phyloP scores from a whole-genome alignment of 2,888 invertebrate species.

The Phrixothrix hirtus region DNA sequence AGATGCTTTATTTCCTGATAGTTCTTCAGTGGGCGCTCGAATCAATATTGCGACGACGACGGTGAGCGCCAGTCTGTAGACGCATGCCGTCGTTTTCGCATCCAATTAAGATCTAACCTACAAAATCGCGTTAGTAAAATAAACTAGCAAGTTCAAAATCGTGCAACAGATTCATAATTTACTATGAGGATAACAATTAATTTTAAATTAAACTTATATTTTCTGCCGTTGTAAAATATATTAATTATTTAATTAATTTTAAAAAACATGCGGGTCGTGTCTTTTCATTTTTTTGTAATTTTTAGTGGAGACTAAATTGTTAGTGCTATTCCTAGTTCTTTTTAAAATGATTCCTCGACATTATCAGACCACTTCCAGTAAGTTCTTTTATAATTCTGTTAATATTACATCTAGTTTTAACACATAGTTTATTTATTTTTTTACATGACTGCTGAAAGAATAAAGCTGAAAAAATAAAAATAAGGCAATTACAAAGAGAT shows the following conservation, averaged over 20 bases:
- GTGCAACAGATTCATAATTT: conserved; percentile 1
- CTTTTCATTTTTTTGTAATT: conserved; percentile 34
- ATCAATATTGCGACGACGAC: conserved; percentile 37
- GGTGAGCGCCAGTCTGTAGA: conserved; percentile 48
- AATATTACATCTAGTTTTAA: no score
- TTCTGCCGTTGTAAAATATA: background rate
- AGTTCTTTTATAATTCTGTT: no score
- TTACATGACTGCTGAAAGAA: no score
- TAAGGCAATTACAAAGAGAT: no score
- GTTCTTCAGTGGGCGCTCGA: conserved; percentile 24
- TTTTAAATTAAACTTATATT: background rate
- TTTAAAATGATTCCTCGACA: conserved; percentile 52
- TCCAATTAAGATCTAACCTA: conserved; percentile 46
- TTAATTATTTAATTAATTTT: no score
- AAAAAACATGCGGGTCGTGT: conserved; percentile 34
- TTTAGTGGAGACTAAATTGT: conserved; percentile 38
- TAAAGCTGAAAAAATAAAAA: no score
- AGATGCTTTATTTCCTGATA: conserved; percentile 11
- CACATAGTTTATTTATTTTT: no score
- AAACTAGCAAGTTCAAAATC: conserved; percentile 4
- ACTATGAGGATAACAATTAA: conserved; percentile 2
- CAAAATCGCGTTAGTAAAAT: conserved; percentile 36
- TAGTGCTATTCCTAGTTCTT: conserved; percentile 32
- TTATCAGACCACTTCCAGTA: conserved; percentile 46
- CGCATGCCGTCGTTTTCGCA: conserved; percentile 46